Conservation (phyloP, 1,140 invertebrate genomes). For the Adoxophyes honmai region DNA sequence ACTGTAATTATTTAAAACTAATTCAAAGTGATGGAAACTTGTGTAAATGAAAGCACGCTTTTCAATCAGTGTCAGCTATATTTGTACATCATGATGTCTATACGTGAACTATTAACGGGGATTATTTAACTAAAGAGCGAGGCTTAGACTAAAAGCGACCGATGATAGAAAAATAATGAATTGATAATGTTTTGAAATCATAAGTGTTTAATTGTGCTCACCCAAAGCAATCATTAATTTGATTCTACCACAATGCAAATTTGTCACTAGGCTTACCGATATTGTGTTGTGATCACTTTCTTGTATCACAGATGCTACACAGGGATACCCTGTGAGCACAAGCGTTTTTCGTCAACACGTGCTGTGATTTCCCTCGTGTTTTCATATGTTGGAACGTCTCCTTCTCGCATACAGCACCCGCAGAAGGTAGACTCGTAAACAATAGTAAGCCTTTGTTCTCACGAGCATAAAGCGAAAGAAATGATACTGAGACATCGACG, state of each 20-base stretch:
- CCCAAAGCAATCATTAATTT: constrained; percentile 67
- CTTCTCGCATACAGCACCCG: constrained; percentile 88
- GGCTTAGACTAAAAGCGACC: constrained; percentile 18
- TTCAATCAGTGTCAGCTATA: constrained; percentile 6
- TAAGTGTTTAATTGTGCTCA: constrained; percentile 50
- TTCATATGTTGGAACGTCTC: constrained; percentile 83
- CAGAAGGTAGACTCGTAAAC: constrained; percentile 81
- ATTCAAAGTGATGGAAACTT: too few relatives aligned
- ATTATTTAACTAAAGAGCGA: constrained; percentile 21
- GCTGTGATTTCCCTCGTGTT: constrained; percentile 69
- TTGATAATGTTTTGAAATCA: constrained; percentile 38
- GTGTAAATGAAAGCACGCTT: constrained; percentile 20
- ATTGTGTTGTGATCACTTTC: constrained; percentile 73
- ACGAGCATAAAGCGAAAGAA: constrained; percentile 66
- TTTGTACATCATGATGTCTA: background rate
- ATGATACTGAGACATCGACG: constrained; percentile 77
- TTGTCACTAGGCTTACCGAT: constrained; percentile 69
- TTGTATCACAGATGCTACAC: constrained; percentile 75
- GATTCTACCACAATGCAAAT: constrained; percentile 64
- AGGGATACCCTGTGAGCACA: constrained; percentile 71
- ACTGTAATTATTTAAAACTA: too few relatives aligned
- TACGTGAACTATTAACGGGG: background rate
- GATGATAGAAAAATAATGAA: constrained; percentile 70
- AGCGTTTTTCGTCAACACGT: constrained; percentile 68
- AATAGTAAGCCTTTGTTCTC: constrained; percentile 70